Base-by-base conservation (phyloP, 2,113 vertebrate genomes). In the Atherinomorus stipes region DNA sequence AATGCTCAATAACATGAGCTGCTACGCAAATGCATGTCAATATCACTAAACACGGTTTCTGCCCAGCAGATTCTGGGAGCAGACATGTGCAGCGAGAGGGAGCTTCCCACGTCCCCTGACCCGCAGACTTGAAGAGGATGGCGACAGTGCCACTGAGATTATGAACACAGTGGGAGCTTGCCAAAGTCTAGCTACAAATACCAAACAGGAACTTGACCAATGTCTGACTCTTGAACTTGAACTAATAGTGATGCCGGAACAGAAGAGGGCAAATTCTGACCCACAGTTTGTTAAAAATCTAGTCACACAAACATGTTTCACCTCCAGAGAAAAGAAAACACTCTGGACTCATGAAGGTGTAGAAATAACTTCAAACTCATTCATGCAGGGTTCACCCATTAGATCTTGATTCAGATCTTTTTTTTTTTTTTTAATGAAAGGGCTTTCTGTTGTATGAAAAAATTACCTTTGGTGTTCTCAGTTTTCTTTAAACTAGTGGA, bases 171-270 rank as follows among this genome's bases (percentile, higher is more conserved):
- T 34, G 49, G 37, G 50, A 66, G 70, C 45, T 53, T 50, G 56
- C 71, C 64, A 71, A 74, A 77, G 74, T 63, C 63, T 78, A 69
- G 71, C 71, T 73, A 84, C 75, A 44, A 85, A 82, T 60, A 82
- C 65, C 73, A 87, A 88, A 83, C 74, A 83, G 77, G 70, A 62
- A 81, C 65, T 49, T 61, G 69, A 76, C 76, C 74, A 81, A 52
- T 51, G 75, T 64, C 65, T 73, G 82, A 85, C 82, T 83, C 59
- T 42, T 86, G 50, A 65, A 63, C 52, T 76, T 77, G 37, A 76
- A 50, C 28, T 19, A 44, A 47, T 26, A 58, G 34, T 5, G 60
- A 8, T 51, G 58, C 47, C 57, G 52, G 9, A 65, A 38, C 11
- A 40, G 47, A 65, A 31, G 19, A 56, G 44, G n/a, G 38, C n/a